These are phyloP conservation scores for Cephalotes varians DNA, from an alignment of 2,888 invertebrate species.

Conservation along the genomic window DNA sequence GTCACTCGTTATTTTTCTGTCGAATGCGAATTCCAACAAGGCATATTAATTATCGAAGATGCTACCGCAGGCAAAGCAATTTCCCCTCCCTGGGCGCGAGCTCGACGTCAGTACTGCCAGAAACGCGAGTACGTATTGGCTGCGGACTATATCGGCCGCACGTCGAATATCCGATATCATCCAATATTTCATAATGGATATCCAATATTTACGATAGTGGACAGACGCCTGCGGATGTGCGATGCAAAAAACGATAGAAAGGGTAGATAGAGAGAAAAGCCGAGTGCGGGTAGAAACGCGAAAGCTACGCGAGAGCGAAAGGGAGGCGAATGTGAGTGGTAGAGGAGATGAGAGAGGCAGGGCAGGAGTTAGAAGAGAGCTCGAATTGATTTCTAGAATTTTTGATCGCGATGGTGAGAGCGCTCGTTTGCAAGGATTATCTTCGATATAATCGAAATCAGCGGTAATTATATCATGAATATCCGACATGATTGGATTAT, in stretches of 20 bases:
- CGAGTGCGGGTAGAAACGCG: background rate
- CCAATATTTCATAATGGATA: slow-evolving; percentile 76
- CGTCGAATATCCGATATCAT: slow-evolving; percentile 73
- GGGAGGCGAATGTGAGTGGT: background rate
- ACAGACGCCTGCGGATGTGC: slow-evolving; percentile 68
- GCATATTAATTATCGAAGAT: slow-evolving; percentile 74
- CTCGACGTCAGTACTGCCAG: slow-evolving; percentile 38
- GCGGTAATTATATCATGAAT: slow-evolving; percentile 39
- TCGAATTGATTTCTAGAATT: slow-evolving; percentile 20
- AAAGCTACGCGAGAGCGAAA: slow-evolving; percentile 22
- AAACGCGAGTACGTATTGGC: slow-evolving; percentile 58
- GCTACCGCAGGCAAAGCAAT: slow-evolving; percentile 66
- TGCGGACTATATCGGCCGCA: slow-evolving; percentile 64
- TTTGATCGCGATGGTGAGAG: slow-evolving; percentile 22
- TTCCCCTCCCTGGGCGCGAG: slow-evolving; percentile 40
- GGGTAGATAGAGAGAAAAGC: slow-evolving; percentile 31
- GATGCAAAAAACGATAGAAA: slow-evolving; percentile 56
- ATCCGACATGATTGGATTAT: slow-evolving; percentile 36
- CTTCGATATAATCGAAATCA: slow-evolving; percentile 3
- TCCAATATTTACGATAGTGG: slow-evolving; percentile 75
- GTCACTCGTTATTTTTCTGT: slow-evolving; percentile 65
- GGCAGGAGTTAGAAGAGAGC: background rate
- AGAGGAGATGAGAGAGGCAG: background rate
- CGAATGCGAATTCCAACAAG: slow-evolving; percentile 58
- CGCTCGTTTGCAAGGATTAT: slow-evolving; percentile 28